Evolutionary conservation across 1,140 invertebrate genomes (phyloP).

Genomic region (Drosophila saltans): DNA sequence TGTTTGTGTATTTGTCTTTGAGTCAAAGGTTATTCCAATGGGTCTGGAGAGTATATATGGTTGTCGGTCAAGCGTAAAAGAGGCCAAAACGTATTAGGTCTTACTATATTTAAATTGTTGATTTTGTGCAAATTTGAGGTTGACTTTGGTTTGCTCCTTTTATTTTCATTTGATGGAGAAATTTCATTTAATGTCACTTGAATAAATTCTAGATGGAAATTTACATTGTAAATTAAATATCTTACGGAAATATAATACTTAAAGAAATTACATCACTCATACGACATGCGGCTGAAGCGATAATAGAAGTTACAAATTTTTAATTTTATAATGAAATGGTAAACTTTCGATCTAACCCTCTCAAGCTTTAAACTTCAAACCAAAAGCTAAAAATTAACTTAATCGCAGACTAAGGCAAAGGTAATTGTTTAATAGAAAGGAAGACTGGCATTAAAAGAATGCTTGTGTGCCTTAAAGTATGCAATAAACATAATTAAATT

Average conservation of each 20-base stretch:
- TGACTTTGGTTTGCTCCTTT: neutral
- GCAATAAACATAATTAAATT: conserved; percentile 77
- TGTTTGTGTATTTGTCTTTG: conserved; percentile 13
- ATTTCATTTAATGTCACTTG: neutral
- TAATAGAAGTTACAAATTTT: too few species aligned
- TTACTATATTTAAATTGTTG: conserved; percentile 60
- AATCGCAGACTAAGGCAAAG: neutral
- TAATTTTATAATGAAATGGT: too few species aligned
- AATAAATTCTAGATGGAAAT: too few species aligned
- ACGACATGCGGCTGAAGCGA: neutral
- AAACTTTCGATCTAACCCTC: too few species aligned
- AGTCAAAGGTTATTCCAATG: conserved; percentile 56
- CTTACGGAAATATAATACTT: too few species aligned
- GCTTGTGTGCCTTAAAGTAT: conserved; percentile 24
- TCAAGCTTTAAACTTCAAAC: too few species aligned
- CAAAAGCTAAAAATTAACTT: neutral
- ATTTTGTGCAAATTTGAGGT: conserved; percentile 49
- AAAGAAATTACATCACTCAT: neutral
- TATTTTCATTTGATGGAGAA: neutral
- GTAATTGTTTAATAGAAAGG: neutral
- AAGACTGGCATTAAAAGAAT: neutral
- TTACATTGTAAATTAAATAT: neutral
- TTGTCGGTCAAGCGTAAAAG: conserved; percentile 67
- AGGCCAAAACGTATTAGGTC: conserved; percentile 43
- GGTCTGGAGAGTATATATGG: conserved; percentile 28